These are phyloP conservation scores for Cydia fagiglandana DNA, from an alignment of 1,140 invertebrate species.

Conservation along the genomic window DNA sequence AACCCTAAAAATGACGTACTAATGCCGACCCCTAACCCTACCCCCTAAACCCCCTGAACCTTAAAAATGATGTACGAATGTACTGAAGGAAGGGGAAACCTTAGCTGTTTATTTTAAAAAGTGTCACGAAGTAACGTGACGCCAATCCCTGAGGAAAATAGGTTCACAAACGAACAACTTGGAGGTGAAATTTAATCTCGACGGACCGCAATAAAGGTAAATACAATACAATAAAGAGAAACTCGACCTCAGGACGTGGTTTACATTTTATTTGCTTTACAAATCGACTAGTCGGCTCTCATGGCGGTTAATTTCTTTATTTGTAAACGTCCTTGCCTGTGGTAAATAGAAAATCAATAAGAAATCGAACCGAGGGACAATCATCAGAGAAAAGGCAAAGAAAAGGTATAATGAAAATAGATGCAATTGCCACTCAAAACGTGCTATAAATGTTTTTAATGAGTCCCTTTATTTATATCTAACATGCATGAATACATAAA, in stretches of 20 bases:
- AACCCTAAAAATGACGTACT: background rate
- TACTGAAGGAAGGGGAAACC: no score
- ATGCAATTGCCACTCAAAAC: constrained; percentile 53
- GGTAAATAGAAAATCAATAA: background rate
- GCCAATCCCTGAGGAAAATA: background rate
- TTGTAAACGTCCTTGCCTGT: background rate
- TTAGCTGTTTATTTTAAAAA: background rate
- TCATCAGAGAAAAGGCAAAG: background rate
- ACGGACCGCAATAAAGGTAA: constrained; percentile 19
- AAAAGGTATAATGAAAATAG: background rate
- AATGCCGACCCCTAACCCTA: no score
- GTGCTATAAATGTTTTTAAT: background rate
- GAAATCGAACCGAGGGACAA: background rate
- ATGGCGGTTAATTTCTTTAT: background rate
- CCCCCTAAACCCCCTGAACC: background rate
- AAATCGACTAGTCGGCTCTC: background rate
- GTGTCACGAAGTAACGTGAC: constrained; percentile 6
- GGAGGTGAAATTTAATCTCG: constrained; percentile 21
- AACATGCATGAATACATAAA: no score
- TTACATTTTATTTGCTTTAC: constrained; percentile 4
- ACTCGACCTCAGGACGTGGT: constrained; percentile 26
- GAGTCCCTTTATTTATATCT: no score
- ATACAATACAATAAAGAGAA: constrained; percentile 31
- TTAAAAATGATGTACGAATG: background rate
- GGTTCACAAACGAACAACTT: background rate